Base-by-base conservation (phyloP, 2,113 vertebrate genomes). In the Lepus europaeus region DNA sequence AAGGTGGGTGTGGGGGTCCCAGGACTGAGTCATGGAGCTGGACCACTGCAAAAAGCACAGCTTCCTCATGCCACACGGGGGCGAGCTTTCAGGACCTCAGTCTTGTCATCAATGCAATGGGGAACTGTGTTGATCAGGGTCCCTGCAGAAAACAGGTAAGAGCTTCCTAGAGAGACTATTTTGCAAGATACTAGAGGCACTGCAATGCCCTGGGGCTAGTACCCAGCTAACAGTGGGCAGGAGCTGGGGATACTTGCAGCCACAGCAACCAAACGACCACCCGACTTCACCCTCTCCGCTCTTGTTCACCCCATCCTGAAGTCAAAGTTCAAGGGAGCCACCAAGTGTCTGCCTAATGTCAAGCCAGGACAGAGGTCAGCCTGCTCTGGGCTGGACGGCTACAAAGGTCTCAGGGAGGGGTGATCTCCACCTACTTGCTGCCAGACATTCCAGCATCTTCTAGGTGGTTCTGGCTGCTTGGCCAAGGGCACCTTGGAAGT, bases 331-430 rank as follows among this genome's bases (percentile, higher is more conserved):
- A 33, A 78, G 36, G 36, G 27, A 53, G 9, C 61, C 45, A 45
- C 9, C 31, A 77, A 45, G 22, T 25, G 80, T 70, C 33, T 33
- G 81, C 69, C 85, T 20, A 33, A 14, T 45, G 33, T 66, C 53
- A 31, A 72, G 22, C 39, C n/a, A 10, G 36, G 29, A 13, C 23
- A 1, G 6, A 25, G 8, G 3, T 63, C 59, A 33, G 49, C 31
- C 31, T 11, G 64, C 39, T 27, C 23, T 45, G 4, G 20, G 31
- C 22, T 39, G 36, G 80, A n/a, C 51, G 36, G 10, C 63, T 85
- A 33, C 61, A 82, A 64, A 95, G 61, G 82, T 89, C 74, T 61
- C 93, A 31, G 84, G 59, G 39, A 86, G 51, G 45, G 17, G 14
- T 39, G 9, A 59, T 36, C 56, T 29, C 88, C 25, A 61, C 36